A percentile compares a stretch with the other conserved stretches of the same genome.
These are phyloP conservation scores for Therioaphis trifolii DNA, from an alignment of 2,888 invertebrate species.

Conservation along the genomic window DNA sequence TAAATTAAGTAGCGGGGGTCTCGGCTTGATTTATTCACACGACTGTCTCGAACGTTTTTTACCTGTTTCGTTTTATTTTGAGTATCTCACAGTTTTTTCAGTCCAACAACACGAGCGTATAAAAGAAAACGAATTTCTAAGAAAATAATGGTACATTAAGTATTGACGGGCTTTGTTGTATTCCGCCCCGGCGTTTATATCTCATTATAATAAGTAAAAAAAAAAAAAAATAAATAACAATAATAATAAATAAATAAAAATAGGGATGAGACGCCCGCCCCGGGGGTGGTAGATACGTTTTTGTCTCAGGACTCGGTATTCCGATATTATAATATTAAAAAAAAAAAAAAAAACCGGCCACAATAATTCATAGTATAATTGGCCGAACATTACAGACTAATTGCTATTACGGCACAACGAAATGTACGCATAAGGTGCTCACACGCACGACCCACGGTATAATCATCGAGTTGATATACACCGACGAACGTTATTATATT, in stretches of 20 bases:
- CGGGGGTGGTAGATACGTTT: background rate
- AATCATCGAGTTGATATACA: slow-evolving; percentile 18
- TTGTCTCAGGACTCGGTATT: background rate
- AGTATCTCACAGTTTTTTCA: background rate
- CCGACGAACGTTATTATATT: slow-evolving; percentile 4
- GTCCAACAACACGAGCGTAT: background rate
- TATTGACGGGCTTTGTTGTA: slow-evolving; percentile 21
- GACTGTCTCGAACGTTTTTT: slow-evolving; percentile 9
- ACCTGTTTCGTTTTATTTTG: slow-evolving; percentile 24
- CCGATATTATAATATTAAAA: background rate
- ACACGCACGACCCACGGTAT: slow-evolving; percentile 6
- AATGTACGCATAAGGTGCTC: slow-evolving; percentile 25
- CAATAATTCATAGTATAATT: slow-evolving; percentile 53
- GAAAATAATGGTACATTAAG: slow-evolving; percentile 30
- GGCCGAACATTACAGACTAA: slow-evolving; percentile 45
- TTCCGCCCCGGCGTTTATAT: slow-evolving; percentile 24
- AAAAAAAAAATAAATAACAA: too few species aligned
- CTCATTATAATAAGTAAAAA: slow-evolving; percentile 29
- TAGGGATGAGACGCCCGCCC: slow-evolving; percentile 9
- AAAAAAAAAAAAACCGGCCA: slow-evolving; percentile 42
- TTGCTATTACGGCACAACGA: slow-evolving; percentile 25
- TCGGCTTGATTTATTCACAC: slow-evolving; percentile 28
- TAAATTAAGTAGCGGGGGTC: slow-evolving; percentile 28
- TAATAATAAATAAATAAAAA: too few species aligned
- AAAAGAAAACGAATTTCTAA: slow-evolving; percentile 2